A percentile compares a stretch with the other conserved stretches of the same genome.
phyloP scores from a whole-genome alignment of 2,888 invertebrate species.

The Dicyrtomina minuta region DNA sequence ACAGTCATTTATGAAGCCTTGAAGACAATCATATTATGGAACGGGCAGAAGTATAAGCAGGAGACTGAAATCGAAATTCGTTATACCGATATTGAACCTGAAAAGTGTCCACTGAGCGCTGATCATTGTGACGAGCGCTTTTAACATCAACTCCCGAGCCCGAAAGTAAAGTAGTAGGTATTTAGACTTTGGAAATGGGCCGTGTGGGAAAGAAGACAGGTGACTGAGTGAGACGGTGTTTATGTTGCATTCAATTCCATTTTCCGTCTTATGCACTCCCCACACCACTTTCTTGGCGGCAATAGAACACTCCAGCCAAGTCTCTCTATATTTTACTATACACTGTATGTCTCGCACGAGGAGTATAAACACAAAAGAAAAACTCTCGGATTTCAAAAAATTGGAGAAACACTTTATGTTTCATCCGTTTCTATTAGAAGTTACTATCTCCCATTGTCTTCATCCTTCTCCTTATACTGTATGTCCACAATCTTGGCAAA shows the following conservation, averaged over 20 bases:
- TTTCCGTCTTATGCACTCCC: conserved; percentile 5
- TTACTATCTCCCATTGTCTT: background rate
- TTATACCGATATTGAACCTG: background rate
- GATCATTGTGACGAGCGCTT: background rate
- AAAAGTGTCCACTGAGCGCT: no score
- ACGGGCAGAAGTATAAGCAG: no score
- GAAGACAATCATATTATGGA: no score
- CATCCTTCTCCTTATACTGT: background rate
- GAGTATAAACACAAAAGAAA: background rate
- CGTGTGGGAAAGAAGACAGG: conserved; percentile 42
- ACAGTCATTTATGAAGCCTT: no score
- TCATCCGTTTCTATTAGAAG: conserved; percentile 34
- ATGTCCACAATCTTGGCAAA: no score
- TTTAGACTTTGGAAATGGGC: conserved; percentile 2
- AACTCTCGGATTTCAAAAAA: conserved; percentile 14
- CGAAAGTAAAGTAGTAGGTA: no score
- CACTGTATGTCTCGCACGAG: background rate
- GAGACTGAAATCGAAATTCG: no score
- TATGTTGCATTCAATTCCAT: conserved; percentile 38
- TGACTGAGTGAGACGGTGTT: conserved; percentile 36
- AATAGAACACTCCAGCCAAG: conserved; percentile 5
- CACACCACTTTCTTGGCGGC: no score
- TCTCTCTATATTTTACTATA: background rate
- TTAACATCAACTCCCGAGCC: no score
- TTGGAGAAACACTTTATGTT: conserved; percentile 31